Percentiles rank a stretch among this genome's conserved stretches.
phyloP scores from a whole-genome alignment of 2,113 vertebrate genomes.

The Arvicanthis niloticus region DNA sequence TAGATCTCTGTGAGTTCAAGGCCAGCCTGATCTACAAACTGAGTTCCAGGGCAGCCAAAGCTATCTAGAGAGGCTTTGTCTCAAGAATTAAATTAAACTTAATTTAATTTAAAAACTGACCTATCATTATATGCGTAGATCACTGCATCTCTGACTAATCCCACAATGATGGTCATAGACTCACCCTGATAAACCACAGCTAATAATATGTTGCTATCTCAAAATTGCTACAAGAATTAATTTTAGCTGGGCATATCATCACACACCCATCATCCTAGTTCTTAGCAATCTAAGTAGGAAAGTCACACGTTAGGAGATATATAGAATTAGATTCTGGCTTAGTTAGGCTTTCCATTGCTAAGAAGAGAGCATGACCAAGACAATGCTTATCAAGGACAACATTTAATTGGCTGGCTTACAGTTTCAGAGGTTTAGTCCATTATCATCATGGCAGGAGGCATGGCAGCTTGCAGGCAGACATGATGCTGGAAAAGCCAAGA shows the following conservation, averaged over 20 bases:
- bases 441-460: no score
- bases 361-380: no score
- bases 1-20: background rate
- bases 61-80: background rate
- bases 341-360: no score
- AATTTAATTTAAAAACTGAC: background rate
- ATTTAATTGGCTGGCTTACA: no score
- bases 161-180: background rate
- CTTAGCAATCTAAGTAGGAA: background rate
- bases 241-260: background rate
- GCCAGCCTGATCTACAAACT: background rate
- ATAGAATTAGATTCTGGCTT: background rate
- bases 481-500: no score
- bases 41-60: background rate
- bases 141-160: background rate
- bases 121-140: background rate
- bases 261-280: background rate
- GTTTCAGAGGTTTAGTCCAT: no score
- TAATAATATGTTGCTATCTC: background rate
- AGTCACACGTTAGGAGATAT: background rate
- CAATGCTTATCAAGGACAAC: no score
- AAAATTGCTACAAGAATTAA: background rate
- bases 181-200: background rate
- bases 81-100: background rate
- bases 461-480: no score